These are phyloP conservation scores for Mycetomoellerius zeteki DNA, from an alignment of 1,140 invertebrate genomes.

Conservation along the genomic window DNA sequence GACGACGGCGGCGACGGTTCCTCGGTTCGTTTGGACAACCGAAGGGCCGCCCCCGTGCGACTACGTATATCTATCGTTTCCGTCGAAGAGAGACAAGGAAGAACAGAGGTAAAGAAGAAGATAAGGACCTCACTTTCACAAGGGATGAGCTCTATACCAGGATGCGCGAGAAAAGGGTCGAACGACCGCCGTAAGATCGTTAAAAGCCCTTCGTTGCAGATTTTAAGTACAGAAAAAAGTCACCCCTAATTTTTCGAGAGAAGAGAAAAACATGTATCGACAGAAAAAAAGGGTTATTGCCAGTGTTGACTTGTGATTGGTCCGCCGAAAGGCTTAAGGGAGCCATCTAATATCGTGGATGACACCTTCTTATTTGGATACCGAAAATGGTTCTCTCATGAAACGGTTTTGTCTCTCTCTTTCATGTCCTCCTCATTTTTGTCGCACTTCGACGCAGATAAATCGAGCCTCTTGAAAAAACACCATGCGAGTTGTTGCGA, in stretches of 20 bases:
- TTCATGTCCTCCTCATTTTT: background rate
- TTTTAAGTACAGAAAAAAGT: conserved; percentile 5
- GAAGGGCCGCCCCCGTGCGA: conserved; percentile 8
- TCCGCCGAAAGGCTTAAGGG: background rate
- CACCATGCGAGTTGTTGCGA: conserved; percentile 59
- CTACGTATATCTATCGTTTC: conserved; percentile 19
- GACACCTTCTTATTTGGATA: conserved; percentile 62
- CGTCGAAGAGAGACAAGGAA: background rate
- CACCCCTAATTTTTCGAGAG: background rate
- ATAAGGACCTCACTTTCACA: background rate
- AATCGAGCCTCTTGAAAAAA: conserved; percentile 70
- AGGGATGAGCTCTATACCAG: conserved; percentile 16
- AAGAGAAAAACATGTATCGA: background rate
- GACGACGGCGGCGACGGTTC: background rate
- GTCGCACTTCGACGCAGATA: conserved; percentile 60
- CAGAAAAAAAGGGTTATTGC: conserved; percentile 32
- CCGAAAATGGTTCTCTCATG: conserved; percentile 63
- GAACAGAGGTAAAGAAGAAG: background rate
- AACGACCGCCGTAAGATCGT: background rate
- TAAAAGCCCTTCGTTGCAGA: background rate
- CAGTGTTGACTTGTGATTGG: background rate
- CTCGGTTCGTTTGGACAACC: conserved; percentile 19
- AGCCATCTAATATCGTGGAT: conserved; percentile 13
- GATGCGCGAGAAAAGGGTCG: background rate
- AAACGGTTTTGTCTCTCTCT: background rate